phyloP scores from a whole-genome alignment of 1,140 invertebrate genomes.

The Drosophila asahinai region DNA sequence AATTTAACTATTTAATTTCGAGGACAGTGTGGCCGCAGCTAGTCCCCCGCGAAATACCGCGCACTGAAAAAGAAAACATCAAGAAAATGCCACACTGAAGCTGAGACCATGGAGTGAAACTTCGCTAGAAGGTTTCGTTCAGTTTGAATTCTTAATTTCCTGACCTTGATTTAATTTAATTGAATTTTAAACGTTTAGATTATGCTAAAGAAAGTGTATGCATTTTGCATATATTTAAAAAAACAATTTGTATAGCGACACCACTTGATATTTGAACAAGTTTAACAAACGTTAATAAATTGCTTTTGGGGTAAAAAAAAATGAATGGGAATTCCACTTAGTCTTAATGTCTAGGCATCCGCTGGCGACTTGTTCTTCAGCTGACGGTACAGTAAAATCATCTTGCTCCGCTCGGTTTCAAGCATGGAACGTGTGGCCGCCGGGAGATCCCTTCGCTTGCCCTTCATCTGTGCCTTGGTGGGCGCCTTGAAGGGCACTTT shows the following conservation, averaged over 20 bases:
- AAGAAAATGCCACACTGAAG: background rate
- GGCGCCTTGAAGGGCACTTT: conserved; percentile 33
- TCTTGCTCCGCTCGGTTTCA: conserved; percentile 87
- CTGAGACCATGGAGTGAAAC: background rate
- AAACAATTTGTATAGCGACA: too few relatives aligned
- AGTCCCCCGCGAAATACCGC: background rate
- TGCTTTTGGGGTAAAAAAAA: background rate
- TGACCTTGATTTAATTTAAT: background rate
- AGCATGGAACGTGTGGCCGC: conserved; percentile 86
- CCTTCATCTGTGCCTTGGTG: conserved; percentile 85
- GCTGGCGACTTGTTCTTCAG: conserved; percentile 85
- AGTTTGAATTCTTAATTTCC: background rate
- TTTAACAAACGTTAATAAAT: background rate
- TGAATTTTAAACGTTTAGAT: background rate
- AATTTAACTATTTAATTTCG: conserved; percentile 20
- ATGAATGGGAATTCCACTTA: background rate
- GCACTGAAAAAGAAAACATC: too few relatives aligned
- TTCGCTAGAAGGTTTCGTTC: background rate
- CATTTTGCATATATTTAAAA: background rate
- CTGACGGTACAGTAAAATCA: conserved; percentile 87
- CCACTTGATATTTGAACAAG: background rate
- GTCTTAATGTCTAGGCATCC: conserved; percentile 7
- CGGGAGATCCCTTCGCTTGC: conserved; percentile 87
- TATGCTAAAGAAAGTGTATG: background rate
- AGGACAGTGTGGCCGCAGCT: background rate